Conservation (phyloP, 2,888 invertebrate species). For the Cantharis flavilabris region DNA sequence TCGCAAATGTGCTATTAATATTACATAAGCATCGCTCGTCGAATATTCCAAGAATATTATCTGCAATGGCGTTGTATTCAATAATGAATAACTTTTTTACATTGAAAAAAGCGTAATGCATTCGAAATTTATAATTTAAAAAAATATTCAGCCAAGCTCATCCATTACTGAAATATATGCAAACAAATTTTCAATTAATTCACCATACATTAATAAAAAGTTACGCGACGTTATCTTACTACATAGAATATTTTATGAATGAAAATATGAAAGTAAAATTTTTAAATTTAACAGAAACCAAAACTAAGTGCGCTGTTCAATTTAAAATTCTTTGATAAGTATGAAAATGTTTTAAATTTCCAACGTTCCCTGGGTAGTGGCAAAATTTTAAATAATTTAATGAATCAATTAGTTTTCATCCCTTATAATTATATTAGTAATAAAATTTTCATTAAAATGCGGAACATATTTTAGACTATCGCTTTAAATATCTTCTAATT, state of each 20-base stretch:
- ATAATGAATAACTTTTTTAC: slow-evolving; percentile 10
- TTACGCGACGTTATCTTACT: neutral
- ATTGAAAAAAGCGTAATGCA: neutral
- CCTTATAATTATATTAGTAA: neutral
- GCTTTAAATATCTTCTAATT: neutral
- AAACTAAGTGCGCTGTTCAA: neutral
- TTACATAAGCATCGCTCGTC: slow-evolving; percentile 6
- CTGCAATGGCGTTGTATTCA: slow-evolving; percentile 13
- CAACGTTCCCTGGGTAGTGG: neutral
- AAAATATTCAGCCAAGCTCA: neutral
- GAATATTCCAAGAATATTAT: neutral
- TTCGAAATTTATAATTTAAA: neutral
- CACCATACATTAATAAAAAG: neutral
- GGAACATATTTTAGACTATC: neutral
- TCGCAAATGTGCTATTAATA: slow-evolving; percentile 6
- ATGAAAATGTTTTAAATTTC: neutral
- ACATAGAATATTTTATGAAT: neutral
- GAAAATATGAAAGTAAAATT: neutral
- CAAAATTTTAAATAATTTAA: neutral
- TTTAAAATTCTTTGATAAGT: neutral
- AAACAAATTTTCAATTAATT: neutral
- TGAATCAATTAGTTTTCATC: neutral
- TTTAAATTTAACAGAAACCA: neutral
- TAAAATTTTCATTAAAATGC: neutral
- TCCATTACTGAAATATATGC: neutral